Evolutionary conservation across 2,797 vertebrate genomes (phyloP).

Genomic region (Oceanodroma leucorhoa): DNA sequence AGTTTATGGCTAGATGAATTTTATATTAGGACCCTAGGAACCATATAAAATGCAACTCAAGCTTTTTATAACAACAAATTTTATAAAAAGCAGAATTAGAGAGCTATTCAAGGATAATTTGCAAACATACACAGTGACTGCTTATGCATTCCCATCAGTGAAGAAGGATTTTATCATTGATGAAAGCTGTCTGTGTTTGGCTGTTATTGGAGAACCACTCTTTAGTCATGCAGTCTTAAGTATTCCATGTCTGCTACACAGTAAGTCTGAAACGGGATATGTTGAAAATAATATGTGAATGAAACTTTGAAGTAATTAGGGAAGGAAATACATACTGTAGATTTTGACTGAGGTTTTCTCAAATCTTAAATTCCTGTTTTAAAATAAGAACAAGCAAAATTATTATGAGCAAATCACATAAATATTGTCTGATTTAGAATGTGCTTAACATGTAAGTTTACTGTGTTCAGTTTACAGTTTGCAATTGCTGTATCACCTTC

Average conservation of each 20-base stretch:
- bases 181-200: not conserved
- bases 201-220: not conserved
- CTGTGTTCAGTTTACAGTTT: not conserved
- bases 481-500: not conserved
- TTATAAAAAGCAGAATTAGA: not conserved
- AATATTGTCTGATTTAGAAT: not conserved
- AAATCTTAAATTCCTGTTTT: not conserved
- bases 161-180: not conserved
- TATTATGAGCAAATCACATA: not conserved
- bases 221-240: not conserved
- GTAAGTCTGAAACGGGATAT: not conserved
- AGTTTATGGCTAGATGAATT: not conserved
- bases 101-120: not conserved
- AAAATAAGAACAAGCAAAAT: not conserved
- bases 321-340: not conserved
- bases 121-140: not conserved
- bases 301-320: not conserved
- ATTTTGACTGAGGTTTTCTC: not conserved
- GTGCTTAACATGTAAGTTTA: not conserved
- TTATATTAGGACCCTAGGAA: not conserved
- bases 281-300: not conserved
- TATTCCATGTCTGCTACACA: not conserved
- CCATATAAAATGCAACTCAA: not conserved
- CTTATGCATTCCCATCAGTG: not conserved
- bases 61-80: not conserved